Conservation (phyloP, 2,113 vertebrate species). For the Pituophis catenifer region DNA sequence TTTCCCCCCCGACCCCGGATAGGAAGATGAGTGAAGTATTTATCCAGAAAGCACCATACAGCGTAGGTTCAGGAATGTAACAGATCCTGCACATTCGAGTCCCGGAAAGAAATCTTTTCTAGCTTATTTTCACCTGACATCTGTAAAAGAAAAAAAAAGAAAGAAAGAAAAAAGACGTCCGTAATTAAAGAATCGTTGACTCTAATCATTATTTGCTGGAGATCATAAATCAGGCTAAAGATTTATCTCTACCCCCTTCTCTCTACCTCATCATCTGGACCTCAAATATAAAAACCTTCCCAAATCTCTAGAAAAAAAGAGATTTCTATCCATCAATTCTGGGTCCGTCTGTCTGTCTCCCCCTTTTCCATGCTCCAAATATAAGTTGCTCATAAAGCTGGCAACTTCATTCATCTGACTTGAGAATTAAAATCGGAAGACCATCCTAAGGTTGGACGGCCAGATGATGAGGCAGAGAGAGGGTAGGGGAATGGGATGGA, state of each 20-base stretch:
- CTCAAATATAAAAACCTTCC: neutral
- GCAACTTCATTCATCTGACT: conserved; percentile 35
- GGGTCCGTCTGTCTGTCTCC: too few relatives aligned
- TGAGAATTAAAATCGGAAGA: neutral
- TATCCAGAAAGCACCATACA: conserved; percentile 91
- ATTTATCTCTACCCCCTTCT: too few relatives aligned
- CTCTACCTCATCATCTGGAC: too few relatives aligned
- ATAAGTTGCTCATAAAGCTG: conserved; percentile 26
- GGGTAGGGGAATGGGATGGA: neutral
- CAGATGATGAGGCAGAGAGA: neutral
- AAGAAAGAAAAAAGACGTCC: neutral
- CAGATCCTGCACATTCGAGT: conserved; percentile 79
- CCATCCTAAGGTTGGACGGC: neutral
- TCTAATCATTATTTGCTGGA: neutral
- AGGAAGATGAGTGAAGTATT: conserved; percentile 77
- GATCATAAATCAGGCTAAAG: neutral
- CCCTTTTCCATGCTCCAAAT: neutral
- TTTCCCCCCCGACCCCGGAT: conserved; percentile 55
- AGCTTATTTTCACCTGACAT: conserved; percentile 94
- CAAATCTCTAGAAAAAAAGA: neutral
- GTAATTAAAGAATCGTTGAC: neutral
- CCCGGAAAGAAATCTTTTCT: conserved; percentile 74
- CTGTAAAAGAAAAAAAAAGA: conserved; percentile 69
- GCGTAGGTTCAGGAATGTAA: conserved; percentile 85
- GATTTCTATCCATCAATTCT: neutral